These are phyloP conservation scores for Physocephala rufipes DNA, from an alignment of 2,888 invertebrate species.

Conservation along the genomic window DNA sequence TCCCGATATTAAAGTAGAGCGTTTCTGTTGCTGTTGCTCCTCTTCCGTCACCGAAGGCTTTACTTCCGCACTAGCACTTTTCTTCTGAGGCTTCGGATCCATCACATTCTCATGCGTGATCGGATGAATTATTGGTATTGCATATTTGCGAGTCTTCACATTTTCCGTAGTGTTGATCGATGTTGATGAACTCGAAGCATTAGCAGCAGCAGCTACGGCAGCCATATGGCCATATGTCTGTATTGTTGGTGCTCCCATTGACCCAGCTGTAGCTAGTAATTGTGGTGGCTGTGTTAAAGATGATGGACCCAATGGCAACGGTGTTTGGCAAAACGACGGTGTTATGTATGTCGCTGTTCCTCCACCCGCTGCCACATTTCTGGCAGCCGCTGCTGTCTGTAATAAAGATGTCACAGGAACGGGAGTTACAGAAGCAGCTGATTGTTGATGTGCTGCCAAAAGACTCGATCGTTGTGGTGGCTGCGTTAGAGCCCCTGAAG, in stretches of 20 bases:
- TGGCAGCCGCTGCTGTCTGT: constrained; percentile 45
- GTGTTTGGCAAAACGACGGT: constrained; percentile 51
- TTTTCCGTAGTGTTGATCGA: constrained; percentile 44
- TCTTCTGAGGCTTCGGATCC: constrained; percentile 53
- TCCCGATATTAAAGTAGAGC: background rate
- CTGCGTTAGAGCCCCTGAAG: constrained; percentile 47
- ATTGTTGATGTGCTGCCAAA: constrained; percentile 47
- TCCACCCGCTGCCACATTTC: constrained; percentile 47
- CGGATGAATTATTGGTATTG: constrained; percentile 63
- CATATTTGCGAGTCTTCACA: constrained; percentile 54
- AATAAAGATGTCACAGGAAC: constrained; percentile 44
- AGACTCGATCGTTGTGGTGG: constrained; percentile 52
- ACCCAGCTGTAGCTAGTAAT: constrained; percentile 47
- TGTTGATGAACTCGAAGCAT: constrained; percentile 39
- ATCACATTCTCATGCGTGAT: constrained; percentile 58
- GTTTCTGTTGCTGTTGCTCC: constrained; percentile 7
- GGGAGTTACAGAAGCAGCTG: constrained; percentile 41
- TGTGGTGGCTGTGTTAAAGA: constrained; percentile 43
- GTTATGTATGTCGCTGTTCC: constrained; percentile 52
- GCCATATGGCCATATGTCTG: constrained; percentile 44
- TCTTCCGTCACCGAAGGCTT: constrained; percentile 33
- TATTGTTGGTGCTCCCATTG: constrained; percentile 39
- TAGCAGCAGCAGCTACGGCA: constrained; percentile 31
- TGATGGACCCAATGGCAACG: constrained; percentile 46
- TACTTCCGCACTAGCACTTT: constrained; percentile 47